Evolutionary conservation across 2,888 invertebrate species (phyloP).

Genomic region (Polyommatus iphigenia): DNA sequence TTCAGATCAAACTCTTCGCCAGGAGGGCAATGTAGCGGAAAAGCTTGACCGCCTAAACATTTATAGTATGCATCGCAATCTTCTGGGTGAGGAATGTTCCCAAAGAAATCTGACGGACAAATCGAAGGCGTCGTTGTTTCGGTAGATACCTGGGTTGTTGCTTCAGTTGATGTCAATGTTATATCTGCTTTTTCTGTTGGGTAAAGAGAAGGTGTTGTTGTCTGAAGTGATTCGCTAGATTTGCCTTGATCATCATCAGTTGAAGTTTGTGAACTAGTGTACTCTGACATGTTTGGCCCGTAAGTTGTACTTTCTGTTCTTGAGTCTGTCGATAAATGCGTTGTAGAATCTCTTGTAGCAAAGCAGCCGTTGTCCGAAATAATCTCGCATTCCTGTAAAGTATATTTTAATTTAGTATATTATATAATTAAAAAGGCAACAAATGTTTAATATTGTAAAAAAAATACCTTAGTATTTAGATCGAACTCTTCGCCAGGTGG

Average conservation of each 20-base stretch:
- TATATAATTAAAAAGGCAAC: too few relatives aligned
- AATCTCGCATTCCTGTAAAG: neutral
- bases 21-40: conserved; percentile 43
- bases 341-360: conserved; percentile 32
- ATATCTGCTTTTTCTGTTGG: too few relatives aligned
- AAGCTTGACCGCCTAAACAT: conserved; percentile 48
- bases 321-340: conserved; percentile 28
- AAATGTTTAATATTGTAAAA: neutral
- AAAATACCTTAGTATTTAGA: conserved; percentile 22
- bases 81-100: conserved; percentile 51
- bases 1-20: conserved; percentile 40
- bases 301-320: conserved; percentile 26
- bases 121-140: conserved; percentile 38
- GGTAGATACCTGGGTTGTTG: conserved; percentile 16
- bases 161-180: neutral
- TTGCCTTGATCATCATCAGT: conserved; percentile 14
- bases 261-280: conserved; percentile 11
- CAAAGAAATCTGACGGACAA: conserved; percentile 48
- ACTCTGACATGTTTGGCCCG: neutral
- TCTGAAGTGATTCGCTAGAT: conserved; percentile 12
- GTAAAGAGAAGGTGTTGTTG: too few relatives aligned
- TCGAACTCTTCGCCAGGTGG: conserved; percentile 41
- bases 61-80: conserved; percentile 50
- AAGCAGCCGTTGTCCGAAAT: conserved; percentile 39
- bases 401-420: too few relatives aligned